phyloP scores from a whole-genome alignment of 2,113 vertebrate genomes.

The Crotophaga sulcirostris region DNA sequence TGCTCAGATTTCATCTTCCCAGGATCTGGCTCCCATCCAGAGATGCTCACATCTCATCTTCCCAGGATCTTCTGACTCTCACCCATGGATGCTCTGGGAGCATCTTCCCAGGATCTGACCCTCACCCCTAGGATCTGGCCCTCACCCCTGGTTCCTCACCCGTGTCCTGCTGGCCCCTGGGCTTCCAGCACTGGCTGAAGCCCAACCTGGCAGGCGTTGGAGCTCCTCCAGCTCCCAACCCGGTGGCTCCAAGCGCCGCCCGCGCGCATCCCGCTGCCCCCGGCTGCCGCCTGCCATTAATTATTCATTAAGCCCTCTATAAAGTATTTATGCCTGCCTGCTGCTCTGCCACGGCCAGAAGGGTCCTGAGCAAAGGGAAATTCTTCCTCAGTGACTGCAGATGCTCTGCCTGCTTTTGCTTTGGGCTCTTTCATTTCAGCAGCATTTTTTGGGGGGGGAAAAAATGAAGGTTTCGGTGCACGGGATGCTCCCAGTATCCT shows the following conservation, averaged over 20 bases:
- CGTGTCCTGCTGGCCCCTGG: not conserved
- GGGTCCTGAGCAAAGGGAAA: not conserved
- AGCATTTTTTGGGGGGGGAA: too few species aligned
- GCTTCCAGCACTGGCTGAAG: rapidly evolving
- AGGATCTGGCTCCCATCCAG: too few species aligned
- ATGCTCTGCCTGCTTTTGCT: not conserved
- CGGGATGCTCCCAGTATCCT: too few species aligned
- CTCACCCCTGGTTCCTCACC: not conserved
- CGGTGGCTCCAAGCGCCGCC: not conserved
- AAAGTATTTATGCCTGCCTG: not conserved
- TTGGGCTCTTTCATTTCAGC: too few species aligned
- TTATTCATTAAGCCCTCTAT: not conserved
- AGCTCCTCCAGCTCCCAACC: not conserved
- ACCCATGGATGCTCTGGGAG: too few species aligned
- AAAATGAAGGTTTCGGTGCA: too few species aligned
- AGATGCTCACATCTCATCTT: not conserved
- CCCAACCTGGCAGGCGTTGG: not conserved
- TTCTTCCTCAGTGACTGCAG: not conserved
- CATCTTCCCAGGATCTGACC: too few species aligned
- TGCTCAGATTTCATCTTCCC: too few species aligned
- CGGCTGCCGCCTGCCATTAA: not conserved
- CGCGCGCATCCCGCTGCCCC: too few species aligned
- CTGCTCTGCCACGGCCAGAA: not conserved
- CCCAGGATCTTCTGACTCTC: too few species aligned
- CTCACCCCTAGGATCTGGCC: too few species aligned